These are phyloP conservation scores for Trisateles emortualis DNA, from an alignment of 2,888 invertebrate species.

Conservation along the genomic window DNA sequence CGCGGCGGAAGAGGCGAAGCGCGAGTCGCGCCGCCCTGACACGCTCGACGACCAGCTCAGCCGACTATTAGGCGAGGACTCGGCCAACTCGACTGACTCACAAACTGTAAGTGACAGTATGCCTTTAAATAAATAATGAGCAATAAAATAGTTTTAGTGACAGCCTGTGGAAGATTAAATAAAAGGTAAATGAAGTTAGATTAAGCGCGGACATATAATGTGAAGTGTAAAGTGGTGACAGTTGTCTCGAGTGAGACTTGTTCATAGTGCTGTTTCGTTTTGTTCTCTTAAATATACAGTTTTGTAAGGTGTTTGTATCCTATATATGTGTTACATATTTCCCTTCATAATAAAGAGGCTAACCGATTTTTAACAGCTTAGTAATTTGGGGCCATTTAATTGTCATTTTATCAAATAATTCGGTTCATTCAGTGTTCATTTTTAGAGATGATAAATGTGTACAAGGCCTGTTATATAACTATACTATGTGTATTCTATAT, in stretches of 20 bases:
- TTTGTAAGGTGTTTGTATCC: constrained; percentile 54
- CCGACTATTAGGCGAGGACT: constrained; percentile 74
- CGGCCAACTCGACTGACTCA: constrained; percentile 70
- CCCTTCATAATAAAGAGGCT: constrained; percentile 53
- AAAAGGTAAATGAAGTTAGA: constrained; percentile 54
- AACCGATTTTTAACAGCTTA: constrained; percentile 33
- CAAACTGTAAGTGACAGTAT: constrained; percentile 76
- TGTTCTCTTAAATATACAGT: constrained; percentile 51
- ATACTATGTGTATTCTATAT: constrained; percentile 14
- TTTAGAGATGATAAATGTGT: neutral
- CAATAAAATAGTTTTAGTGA: constrained; percentile 64
- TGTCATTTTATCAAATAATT: constrained; percentile 17
- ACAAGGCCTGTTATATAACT: constrained; percentile 1
- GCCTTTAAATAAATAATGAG: constrained; percentile 74
- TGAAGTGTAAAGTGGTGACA: constrained; percentile 58
- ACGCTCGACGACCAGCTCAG: constrained; percentile 71
- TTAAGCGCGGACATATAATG: constrained; percentile 62
- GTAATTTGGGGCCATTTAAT: constrained; percentile 38
- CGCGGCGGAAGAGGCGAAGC: constrained; percentile 60
- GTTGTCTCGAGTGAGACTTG: constrained; percentile 42
- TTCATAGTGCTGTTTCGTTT: constrained; percentile 51
- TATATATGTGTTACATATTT: constrained; percentile 47
- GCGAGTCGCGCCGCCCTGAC: constrained; percentile 58
- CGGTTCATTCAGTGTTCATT: neutral
- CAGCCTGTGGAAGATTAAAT: constrained; percentile 48